Evolutionary conservation across 2,797 vertebrate genomes (phyloP).

Genomic region (Helicolenus hilgendorfi): DNA sequence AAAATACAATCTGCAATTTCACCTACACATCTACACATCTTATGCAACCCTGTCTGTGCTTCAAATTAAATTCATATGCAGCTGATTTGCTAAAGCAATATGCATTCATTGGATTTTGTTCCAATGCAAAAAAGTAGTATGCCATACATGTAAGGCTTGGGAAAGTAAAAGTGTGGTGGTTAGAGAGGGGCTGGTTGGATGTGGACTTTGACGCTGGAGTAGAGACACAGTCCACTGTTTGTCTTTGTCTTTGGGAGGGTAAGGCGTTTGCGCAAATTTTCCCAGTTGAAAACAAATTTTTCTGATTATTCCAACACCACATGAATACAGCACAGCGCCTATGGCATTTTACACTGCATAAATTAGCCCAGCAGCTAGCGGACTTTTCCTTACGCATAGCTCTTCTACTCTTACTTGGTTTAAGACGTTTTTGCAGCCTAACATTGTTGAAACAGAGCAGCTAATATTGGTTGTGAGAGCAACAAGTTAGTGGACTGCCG

Average conservation of each 20-base stretch:
- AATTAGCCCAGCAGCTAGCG: neutral
- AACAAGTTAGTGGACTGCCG: neutral
- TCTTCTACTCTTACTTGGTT: neutral
- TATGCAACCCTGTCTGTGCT: neutral
- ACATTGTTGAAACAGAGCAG: neutral
- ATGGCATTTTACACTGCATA: neutral
- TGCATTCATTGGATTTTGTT: neutral
- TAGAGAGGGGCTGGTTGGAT: neutral
- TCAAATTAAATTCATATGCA: neutral
- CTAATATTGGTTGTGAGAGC: neutral
- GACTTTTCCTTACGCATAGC: neutral
- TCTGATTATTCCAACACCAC: too few relatives aligned
- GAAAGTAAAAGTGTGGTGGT: neutral
- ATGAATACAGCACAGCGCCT: neutral
- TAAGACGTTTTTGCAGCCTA: neutral
- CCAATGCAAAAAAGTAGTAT: neutral
- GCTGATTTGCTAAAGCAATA: neutral
- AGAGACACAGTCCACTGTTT: too few relatives aligned
- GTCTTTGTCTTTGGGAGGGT: too few relatives aligned
- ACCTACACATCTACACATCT: neutral
- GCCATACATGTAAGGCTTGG: neutral
- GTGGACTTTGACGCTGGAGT: neutral
- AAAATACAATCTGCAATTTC: neutral
- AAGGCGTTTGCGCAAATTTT: too few relatives aligned
- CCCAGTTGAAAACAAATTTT: too few relatives aligned